Evolutionary conservation across 2,888 invertebrate species (phyloP).

Genomic region (Hartigia nigra): DNA sequence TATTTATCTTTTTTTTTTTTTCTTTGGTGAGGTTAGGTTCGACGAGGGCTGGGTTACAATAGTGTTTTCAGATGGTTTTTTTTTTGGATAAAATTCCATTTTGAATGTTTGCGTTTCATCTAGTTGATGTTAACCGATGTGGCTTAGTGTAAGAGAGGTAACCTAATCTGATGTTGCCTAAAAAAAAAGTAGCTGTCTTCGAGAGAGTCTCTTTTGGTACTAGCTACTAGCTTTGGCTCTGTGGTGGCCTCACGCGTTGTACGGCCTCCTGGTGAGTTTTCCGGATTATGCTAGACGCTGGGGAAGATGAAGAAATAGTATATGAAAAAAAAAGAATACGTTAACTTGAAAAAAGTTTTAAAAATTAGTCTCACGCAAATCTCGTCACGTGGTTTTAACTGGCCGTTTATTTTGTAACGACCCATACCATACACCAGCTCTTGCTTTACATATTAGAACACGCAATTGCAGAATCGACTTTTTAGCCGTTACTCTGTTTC

Average conservation of each 20-base stretch:
- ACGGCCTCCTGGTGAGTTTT: not conserved
- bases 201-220: not conserved
- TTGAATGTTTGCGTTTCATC: not conserved
- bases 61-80: not conserved
- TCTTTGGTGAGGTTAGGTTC: not conserved
- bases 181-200: not conserved
- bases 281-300: not conserved
- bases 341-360: not conserved
- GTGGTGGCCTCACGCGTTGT: not conserved
- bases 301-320: not conserved
- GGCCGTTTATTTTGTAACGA: too few species aligned
- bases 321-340: not conserved
- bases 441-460: not conserved
- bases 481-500: not conserved
- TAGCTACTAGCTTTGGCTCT: not conserved
- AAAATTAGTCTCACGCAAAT: too few species aligned
- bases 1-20: slow-evolving; percentile 5
- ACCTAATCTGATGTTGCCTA: not conserved
- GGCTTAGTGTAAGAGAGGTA: not conserved
- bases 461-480: not conserved
- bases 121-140: not conserved
- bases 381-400: too few species aligned
- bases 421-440: too few species aligned
- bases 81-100: not conserved
- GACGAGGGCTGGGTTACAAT: not conserved